A percentile compares a stretch with the other conserved stretches of the same genome.
Conservation (phyloP, 2,797 vertebrate genomes). For the Diglossa cyanea region DNA sequence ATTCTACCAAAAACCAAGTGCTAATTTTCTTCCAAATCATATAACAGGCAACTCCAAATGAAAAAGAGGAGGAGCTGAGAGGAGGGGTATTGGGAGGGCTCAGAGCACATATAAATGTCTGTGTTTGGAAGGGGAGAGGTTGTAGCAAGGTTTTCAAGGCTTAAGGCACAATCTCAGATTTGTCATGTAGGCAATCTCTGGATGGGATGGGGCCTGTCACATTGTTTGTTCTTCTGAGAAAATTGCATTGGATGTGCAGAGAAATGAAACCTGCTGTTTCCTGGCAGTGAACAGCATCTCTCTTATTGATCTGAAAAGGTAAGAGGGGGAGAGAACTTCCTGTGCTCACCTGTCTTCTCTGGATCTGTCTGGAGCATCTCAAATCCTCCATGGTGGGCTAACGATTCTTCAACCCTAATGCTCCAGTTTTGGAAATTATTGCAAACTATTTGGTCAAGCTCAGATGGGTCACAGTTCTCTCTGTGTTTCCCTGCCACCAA, state of each 20-base stretch:
- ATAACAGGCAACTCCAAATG: neutral
- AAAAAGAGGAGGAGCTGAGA: neutral
- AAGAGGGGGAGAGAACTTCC: neutral
- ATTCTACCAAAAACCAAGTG: neutral
- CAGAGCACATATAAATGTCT: neutral
- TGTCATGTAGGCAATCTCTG: neutral
- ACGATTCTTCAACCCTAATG: neutral
- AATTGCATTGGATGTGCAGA: neutral
- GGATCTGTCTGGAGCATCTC: neutral
- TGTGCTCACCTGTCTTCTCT: neutral
- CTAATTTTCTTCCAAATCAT: neutral
- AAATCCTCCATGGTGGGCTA: neutral
- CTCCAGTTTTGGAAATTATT: neutral
- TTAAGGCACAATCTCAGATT: neutral
- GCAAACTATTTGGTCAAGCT: neutral
- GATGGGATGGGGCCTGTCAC: neutral
- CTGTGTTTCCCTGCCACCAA: neutral
- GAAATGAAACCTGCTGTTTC: neutral
- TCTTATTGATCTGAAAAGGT: neutral
- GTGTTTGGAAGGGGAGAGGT: neutral
- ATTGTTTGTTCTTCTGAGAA: neutral
- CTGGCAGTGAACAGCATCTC: neutral
- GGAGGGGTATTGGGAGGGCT: neutral
- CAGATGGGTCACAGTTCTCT: neutral
- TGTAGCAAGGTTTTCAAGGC: neutral